phyloP scores from a whole-genome alignment of 1,140 invertebrate genomes.

The Nasonia vitripennis region DNA sequence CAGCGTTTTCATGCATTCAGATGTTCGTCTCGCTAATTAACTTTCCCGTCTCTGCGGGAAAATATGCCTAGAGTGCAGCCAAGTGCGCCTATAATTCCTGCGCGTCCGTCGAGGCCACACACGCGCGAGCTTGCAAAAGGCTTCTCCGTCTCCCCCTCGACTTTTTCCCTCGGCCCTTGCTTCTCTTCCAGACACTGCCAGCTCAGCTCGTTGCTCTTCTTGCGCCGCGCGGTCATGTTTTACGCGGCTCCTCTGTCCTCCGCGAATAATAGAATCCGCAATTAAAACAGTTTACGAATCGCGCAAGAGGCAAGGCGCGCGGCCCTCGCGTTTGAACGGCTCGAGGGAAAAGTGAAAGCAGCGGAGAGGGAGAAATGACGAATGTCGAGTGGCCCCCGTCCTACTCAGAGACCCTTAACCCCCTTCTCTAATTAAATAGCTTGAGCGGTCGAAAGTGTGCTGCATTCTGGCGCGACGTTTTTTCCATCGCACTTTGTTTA shows the following conservation, averaged over 20 bases:
- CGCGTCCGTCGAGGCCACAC: not conserved
- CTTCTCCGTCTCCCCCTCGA: too few relatives aligned
- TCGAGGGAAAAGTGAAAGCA: constrained; percentile 10
- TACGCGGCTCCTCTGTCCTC: too few relatives aligned
- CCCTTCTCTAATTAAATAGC: constrained; percentile 30
- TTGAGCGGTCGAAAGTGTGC: not conserved
- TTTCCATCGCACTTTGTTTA: not conserved
- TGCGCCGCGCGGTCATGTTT: too few relatives aligned
- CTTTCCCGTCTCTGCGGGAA: too few relatives aligned
- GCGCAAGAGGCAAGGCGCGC: too few relatives aligned
- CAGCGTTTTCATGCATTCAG: too few relatives aligned
- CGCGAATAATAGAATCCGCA: too few relatives aligned
- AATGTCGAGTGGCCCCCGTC: constrained; percentile 1
- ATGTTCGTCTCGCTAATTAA: too few relatives aligned
- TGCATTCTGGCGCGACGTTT: not conserved
- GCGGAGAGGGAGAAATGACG: not conserved
- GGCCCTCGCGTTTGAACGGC: not conserved
- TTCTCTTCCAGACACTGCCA: not conserved
- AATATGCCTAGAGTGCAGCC: not conserved
- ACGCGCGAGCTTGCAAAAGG: not conserved
- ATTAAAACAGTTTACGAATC: too few relatives aligned
- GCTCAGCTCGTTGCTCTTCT: too few relatives aligned
- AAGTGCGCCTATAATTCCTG: not conserved
- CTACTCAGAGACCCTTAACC: not conserved
- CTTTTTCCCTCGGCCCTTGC: too few relatives aligned